These are phyloP conservation scores for Neoitamus cyanurus DNA, from an alignment of 2,888 invertebrate species.

Conservation along the genomic window DNA sequence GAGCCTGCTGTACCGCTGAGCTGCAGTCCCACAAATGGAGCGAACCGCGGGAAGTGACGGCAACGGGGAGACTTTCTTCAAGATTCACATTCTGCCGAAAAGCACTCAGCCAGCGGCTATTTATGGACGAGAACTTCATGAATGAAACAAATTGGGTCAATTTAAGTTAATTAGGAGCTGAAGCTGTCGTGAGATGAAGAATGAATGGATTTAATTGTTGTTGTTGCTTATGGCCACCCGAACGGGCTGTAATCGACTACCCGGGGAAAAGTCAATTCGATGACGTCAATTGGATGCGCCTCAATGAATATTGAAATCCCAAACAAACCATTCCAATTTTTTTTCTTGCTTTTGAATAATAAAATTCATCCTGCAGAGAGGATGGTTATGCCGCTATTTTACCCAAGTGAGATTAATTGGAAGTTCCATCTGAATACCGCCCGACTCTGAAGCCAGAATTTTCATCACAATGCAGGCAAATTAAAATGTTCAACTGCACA, in stretches of 20 bases:
- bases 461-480: neutral
- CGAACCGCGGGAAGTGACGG: neutral
- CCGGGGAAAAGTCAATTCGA: neutral
- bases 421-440: neutral
- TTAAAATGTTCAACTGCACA: neutral
- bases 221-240: neutral
- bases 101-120: constrained; percentile 21
- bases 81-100: neutral
- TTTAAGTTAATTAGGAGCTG: constrained; percentile 49
- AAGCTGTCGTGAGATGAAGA: constrained; percentile 43
- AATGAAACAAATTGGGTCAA: constrained; percentile 51
- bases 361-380: neutral
- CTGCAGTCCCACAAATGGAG: neutral
- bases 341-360: neutral
- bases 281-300: neutral
- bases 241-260: neutral
- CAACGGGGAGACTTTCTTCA: neutral
- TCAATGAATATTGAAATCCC: neutral
- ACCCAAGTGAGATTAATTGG: neutral
- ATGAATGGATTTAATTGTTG: constrained; percentile 50
- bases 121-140: constrained; percentile 42
- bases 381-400: neutral
- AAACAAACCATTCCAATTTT: neutral
- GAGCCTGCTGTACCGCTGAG: neutral
- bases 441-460: neutral